phyloP scores from a whole-genome alignment of 2,888 invertebrate genomes.

The Periphyllus acericola region DNA sequence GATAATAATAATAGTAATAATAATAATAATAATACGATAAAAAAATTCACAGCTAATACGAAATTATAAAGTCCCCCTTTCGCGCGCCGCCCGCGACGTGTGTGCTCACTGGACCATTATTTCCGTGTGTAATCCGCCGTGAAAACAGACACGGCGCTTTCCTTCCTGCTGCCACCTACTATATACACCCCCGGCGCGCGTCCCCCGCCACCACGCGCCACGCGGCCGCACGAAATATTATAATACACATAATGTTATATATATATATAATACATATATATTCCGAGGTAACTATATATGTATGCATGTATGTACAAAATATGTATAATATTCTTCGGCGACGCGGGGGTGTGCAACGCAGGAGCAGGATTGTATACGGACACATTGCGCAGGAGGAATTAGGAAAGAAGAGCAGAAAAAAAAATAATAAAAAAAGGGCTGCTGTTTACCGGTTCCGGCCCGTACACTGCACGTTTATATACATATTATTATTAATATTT shows the following conservation, averaged over 20 bases:
- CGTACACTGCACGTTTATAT: neutral
- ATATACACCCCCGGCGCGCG: neutral
- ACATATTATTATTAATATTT: neutral
- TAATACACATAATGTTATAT: conserved; percentile 36
- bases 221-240: conserved; percentile 47
- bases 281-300: neutral
- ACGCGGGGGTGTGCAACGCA: neutral
- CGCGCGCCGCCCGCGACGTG: conserved; percentile 57
- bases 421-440: conserved; percentile 6
- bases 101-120: conserved; percentile 62
- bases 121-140: conserved; percentile 62
- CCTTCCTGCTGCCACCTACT: conserved; percentile 49
- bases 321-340: neutral
- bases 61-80: conserved; percentile 61
- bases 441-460: conserved; percentile 56
- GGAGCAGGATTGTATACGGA: neutral
- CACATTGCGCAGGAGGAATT: neutral
- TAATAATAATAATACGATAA: conserved; percentile 57
- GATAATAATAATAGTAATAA: conserved; percentile 55
- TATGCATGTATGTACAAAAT: neutral
- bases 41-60: conserved; percentile 61
- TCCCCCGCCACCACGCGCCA: neutral
- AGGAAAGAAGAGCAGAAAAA: neutral
- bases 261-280: neutral
- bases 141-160: conserved; percentile 62